A percentile compares a stretch with the other conserved stretches of the same genome.
Evolutionary conservation across 1,140 invertebrate species (phyloP).

Genomic region (Penaeus japonicus): DNA sequence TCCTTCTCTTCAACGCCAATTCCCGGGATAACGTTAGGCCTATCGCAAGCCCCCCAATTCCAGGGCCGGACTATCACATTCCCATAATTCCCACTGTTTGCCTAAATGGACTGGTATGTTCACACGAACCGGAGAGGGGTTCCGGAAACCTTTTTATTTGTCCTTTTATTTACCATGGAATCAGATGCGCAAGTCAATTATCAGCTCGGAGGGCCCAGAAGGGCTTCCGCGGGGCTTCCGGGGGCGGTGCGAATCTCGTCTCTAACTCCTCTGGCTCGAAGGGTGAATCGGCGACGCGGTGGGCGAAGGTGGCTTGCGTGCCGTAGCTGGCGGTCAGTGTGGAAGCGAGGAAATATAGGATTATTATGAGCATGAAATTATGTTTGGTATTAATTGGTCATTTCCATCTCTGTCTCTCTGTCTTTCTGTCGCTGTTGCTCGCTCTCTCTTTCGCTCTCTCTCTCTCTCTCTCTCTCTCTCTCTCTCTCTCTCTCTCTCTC

Average conservation of each 20-base stretch:
- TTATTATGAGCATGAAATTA: constrained; percentile 58
- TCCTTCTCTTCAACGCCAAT: not conserved
- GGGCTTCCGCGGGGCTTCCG: not conserved
- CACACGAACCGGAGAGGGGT: not conserved
- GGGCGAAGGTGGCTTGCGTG: not conserved
- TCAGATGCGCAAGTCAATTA: constrained; percentile 58
- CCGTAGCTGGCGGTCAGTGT: not conserved
- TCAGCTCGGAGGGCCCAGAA: not conserved
- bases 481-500: not conserved
- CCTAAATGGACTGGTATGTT: constrained; percentile 2
- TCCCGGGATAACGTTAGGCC: not conserved
- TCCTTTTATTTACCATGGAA: constrained; percentile 55
- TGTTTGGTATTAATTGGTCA: constrained; percentile 55
- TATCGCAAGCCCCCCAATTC: no score
- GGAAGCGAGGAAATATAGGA: constrained; percentile 41
- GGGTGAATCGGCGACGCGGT: not conserved
- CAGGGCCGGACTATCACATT: not conserved
- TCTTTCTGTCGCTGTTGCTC: not conserved
- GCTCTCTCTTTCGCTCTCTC: not conserved
- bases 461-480: constrained; percentile 9
- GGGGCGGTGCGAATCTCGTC: not conserved
- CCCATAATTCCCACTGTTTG: constrained; percentile 8
- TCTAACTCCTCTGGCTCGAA: not conserved
- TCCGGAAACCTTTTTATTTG: constrained; percentile 43
- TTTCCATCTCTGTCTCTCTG: constrained; percentile 38